Conservation (phyloP, 23 tunicate genomes). For the Ciona savignyi region DNA sequence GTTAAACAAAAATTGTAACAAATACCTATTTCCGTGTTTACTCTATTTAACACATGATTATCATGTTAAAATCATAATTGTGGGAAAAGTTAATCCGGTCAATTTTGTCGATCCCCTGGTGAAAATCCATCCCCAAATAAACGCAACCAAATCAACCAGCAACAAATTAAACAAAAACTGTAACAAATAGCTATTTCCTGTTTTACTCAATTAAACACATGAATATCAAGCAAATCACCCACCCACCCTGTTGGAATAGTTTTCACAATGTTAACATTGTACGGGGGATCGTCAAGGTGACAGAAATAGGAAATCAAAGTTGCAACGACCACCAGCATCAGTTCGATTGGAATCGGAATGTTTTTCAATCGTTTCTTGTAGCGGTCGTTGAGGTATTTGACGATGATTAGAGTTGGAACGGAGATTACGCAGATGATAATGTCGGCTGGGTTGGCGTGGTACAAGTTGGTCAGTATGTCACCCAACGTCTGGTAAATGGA, state of each 20-base stretch:
- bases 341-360: slow-evolving; percentile 86
- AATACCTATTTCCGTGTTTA: no score
- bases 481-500: slow-evolving; percentile 53
- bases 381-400: slow-evolving; percentile 57
- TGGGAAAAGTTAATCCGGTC: no score
- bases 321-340: slow-evolving; percentile 63
- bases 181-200: neutral
- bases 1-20: no score
- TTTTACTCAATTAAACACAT: no score
- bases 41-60: no score
- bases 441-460: slow-evolving; percentile 58
- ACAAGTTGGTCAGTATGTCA: slow-evolving; percentile 50
- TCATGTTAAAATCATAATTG: no score
- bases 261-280: slow-evolving; percentile 79
- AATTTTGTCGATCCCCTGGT: no score
- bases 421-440: slow-evolving; percentile 49
- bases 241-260: slow-evolving; percentile 88
- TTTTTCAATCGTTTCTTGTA: slow-evolving; percentile 68
- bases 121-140: no score
- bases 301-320: slow-evolving; percentile 67
- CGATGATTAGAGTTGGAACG: slow-evolving; percentile 55
- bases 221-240: neutral
- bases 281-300: slow-evolving; percentile 58
- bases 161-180: no score
- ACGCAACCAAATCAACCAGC: no score